Evolutionary conservation across 2,888 invertebrate genomes (phyloP), one percentile per base, ranked within the genome.

Genomic region (Archips crataeganus): DNA sequence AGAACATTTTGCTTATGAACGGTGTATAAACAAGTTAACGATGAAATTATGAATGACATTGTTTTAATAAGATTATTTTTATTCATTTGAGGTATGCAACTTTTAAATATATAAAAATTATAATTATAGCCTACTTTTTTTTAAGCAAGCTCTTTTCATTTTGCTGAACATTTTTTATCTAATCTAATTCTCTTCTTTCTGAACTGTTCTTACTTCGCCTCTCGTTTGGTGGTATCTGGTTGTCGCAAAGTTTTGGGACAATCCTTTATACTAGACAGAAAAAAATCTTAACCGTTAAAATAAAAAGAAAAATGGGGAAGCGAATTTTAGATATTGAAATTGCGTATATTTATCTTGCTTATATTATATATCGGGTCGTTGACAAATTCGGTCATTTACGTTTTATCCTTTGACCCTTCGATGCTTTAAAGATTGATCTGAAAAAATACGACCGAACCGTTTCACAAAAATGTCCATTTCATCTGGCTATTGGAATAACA

Each of bases 1-100:
- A 62, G 42, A 39, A 51, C 42, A 32, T 51, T 70, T 54, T 32
- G 70, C 32, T 49, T 70, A 62, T 70, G 39, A 61, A 54, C 39
- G 32, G 4, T 3, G 51, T 49, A 49, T 49, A 49, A 49, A 49
- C 49, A 49, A 49, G 49, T 49, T 49, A n/a, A 49, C 49, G 49
- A n/a, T n/a, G 5, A 49, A 49, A 49, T 49, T 49, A 49, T 49
- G 49, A n/a, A 6, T 49, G 49, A 5, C 49, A 49, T 49, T 49
- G 49, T n/a, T n/a, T 49, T 49, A 49, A 49, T 49, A 49, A 49
- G 49, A 13, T 49, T n/a, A n/a, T n/a, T 49, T 49, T 49, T n/a
- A 49, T 49, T 49, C 23, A 23, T 23, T 23, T 23, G 23, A 23
- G 1, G 23, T 23, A 1, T 23, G 23, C 23, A 23, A 23, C 0